Evolutionary conservation across 2,797 vertebrate genomes (phyloP).

Genomic region (Emydoidea blandingii): DNA sequence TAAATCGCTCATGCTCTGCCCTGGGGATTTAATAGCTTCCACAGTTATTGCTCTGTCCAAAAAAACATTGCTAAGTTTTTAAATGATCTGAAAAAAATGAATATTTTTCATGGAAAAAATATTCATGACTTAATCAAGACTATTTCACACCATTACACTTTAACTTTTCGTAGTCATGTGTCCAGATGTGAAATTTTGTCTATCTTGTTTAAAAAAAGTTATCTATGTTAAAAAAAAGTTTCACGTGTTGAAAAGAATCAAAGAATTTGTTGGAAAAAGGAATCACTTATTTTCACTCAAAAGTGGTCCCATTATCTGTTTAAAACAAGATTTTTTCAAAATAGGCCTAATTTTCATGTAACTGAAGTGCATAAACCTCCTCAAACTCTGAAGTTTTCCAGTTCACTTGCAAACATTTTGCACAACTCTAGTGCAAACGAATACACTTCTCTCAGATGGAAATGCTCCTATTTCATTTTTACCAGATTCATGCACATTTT

Average conservation of each 20-base stretch:
- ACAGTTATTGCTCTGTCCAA: background rate
- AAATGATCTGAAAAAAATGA: background rate
- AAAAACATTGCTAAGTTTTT: background rate
- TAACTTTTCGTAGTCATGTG: background rate
- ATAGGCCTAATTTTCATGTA: background rate
- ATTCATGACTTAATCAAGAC: background rate
- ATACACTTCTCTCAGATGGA: background rate
- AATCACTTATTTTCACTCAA: background rate
- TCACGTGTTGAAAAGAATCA: background rate
- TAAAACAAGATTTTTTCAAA: background rate
- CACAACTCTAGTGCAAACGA: background rate
- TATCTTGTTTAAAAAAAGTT: background rate
- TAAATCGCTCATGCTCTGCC: background rate
- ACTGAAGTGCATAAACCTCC: background rate
- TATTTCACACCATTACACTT: background rate
- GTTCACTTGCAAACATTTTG: background rate
- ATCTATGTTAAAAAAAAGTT: background rate
- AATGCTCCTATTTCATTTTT: background rate
- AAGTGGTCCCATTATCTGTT: background rate
- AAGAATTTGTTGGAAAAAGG: constrained; percentile 9
- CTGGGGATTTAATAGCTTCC: background rate
- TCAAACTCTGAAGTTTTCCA: background rate
- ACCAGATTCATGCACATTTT: background rate
- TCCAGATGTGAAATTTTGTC: constrained; percentile 25
- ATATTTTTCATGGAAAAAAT: background rate